Evolutionary conservation across 1,140 invertebrate genomes (phyloP).

Genomic region (Orchestia grillus): DNA sequence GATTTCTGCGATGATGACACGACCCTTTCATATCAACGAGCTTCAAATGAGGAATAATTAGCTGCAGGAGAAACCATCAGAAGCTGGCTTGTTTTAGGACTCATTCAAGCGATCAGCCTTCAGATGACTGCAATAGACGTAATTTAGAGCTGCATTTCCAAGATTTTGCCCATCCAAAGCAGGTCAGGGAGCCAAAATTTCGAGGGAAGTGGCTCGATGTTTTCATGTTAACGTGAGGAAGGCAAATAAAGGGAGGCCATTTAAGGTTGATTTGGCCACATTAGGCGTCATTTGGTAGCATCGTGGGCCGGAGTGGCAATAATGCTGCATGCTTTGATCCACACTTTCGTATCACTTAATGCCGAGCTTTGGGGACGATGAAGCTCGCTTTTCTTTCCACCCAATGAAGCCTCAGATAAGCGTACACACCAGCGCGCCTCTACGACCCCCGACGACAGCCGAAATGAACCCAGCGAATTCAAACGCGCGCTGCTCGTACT

Average conservation of each 20-base stretch:
- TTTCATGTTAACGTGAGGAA: background rate
- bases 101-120: background rate
- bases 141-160: background rate
- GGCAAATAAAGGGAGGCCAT: background rate
- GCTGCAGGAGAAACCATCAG: background rate
- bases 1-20: background rate
- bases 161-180: background rate
- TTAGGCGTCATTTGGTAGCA: background rate
- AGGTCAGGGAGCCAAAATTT: background rate
- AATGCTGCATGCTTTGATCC: background rate
- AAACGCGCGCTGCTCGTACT: background rate
- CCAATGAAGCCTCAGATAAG: background rate
- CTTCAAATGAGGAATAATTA: background rate
- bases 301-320: background rate
- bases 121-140: background rate
- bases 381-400: background rate
- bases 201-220: background rate
- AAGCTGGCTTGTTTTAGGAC: background rate
- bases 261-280: background rate
- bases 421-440: background rate
- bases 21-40: background rate
- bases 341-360: constrained; percentile 9
- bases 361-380: background rate
- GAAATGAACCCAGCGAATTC: background rate
- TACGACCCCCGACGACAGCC: background rate